phyloP scores from a whole-genome alignment of 2,888 invertebrate species.

The Mayetiola destructor region DNA sequence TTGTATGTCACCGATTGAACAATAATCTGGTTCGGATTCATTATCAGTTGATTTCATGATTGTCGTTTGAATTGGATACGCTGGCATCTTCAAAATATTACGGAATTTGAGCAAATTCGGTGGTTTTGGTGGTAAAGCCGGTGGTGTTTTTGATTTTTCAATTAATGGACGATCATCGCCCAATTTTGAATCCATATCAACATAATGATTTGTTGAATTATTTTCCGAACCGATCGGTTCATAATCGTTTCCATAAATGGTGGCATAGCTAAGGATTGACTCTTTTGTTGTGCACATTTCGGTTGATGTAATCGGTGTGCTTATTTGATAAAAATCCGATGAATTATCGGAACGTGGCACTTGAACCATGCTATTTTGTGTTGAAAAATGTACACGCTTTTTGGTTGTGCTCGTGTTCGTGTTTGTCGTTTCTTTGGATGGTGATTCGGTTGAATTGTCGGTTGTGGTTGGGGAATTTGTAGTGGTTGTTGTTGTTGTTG shows the following conservation, averaged over 20 bases:
- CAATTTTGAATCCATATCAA: constrained; percentile 44
- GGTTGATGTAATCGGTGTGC: constrained; percentile 20
- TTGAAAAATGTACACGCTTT: constrained; percentile 48
- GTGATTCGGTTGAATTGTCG: constrained; percentile 26
- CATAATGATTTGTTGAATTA: constrained; percentile 44
- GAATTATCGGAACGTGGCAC: constrained; percentile 26
- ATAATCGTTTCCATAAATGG: constrained; percentile 60
- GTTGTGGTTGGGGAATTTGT: constrained; percentile 21
- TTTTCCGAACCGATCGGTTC: constrained; percentile 44
- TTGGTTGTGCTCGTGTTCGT: constrained; percentile 23
- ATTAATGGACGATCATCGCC: constrained; percentile 21
- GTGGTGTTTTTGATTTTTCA: constrained; percentile 38
- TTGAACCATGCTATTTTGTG: constrained; percentile 44
- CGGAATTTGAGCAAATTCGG: constrained; percentile 54
- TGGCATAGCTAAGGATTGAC: constrained; percentile 44
- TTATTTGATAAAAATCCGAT: constrained; percentile 7
- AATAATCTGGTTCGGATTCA: constrained; percentile 53
- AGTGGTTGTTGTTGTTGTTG: not conserved
- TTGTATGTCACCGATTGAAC: constrained; percentile 56
- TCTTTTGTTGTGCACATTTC: constrained; percentile 26
- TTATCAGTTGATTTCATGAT: constrained; percentile 29
- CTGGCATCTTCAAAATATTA: constrained; percentile 35
- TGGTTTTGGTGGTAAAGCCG: constrained; percentile 66
- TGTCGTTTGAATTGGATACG: constrained; percentile 37
- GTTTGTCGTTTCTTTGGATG: constrained; percentile 20